Evolutionary conservation across 2,113 vertebrate genomes (phyloP).

Genomic region (Brachyistius frenatus): DNA sequence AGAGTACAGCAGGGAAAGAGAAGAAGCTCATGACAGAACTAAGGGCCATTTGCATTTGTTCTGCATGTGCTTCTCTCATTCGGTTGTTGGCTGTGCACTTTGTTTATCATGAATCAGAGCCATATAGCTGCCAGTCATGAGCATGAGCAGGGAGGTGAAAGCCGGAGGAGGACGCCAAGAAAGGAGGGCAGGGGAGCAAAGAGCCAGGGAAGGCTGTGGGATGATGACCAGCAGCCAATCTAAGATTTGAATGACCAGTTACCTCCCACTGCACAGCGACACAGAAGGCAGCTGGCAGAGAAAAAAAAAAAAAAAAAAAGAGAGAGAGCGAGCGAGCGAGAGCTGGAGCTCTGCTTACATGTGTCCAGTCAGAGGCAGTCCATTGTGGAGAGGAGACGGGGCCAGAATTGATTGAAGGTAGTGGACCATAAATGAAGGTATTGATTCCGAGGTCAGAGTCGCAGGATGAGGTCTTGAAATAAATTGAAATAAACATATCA

Average conservation of each 20-base stretch:
- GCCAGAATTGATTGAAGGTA: slow-evolving; percentile 81
- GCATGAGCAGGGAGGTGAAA: slow-evolving; percentile 21
- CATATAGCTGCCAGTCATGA: slow-evolving; percentile 43
- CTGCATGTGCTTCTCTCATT: slow-evolving; percentile 30
- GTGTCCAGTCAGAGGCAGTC: slow-evolving; percentile 76
- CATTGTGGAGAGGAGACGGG: slow-evolving; percentile 64
- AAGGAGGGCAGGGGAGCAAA: slow-evolving; percentile 30
- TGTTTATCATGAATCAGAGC: slow-evolving; percentile 65
- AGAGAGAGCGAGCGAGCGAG: slow-evolving; percentile 3
- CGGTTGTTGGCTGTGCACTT: slow-evolving; percentile 44
- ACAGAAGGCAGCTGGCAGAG: slow-evolving; percentile 35
- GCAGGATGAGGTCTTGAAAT: slow-evolving; percentile 82
- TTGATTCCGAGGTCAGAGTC: slow-evolving; percentile 82
- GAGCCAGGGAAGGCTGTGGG: slow-evolving; percentile 28
- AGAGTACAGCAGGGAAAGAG: background rate
- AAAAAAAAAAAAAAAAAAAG: background rate
- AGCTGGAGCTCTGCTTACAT: slow-evolving; percentile 63
- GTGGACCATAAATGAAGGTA: slow-evolving; percentile 84
- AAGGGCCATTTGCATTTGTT: slow-evolving; percentile 58
- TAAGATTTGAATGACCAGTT: slow-evolving; percentile 64
- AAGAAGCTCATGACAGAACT: slow-evolving; percentile 45
- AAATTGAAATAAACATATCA: slow-evolving; percentile 86
- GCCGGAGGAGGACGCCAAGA: slow-evolving; percentile 11
- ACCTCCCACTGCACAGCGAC: slow-evolving; percentile 63
- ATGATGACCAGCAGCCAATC: slow-evolving; percentile 68